Base-by-base conservation (phyloP, 23 tunicate genomes). In the Ciona savignyi region DNA sequence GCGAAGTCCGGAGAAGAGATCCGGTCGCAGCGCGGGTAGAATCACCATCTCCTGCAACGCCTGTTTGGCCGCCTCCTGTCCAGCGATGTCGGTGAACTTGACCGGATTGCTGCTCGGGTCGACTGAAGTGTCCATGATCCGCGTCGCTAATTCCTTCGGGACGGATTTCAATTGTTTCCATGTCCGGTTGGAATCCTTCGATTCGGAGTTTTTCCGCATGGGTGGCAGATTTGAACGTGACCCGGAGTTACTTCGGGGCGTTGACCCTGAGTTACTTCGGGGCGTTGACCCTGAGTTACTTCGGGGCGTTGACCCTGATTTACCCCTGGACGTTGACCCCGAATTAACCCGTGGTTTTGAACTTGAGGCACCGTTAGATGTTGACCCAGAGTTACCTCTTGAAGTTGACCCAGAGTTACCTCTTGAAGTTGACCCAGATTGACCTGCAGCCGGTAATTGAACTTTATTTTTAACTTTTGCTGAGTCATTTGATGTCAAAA, bases 11-110 rank as follows among this genome's bases (percentile, higher is more conserved):
- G 86, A 68, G 71, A 84, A 91, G 4, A 91, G 32, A 49, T 91
- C 97, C 4, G 97, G 97, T 35, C 97, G 60, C 3, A 91, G 71
- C 0, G 91, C 86, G 19, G 97, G 97, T 34, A 80, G 30, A 9
- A 91, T 91, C 15, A 91, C 97, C 48, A 70, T 91, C 70, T 91
- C 97, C 60, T 80, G 71, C 60, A 91, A 65, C 1, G 97, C 91
- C 66, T 91, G 78, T 64, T 91, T 91, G 3, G 97, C 97, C 2
- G 73, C 73, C 28, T 91, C 77, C 65, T 84, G 97, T 15, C 97
- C 97, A 6, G 86, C 83, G 22, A 91, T 70, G 65, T 91, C 97
- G 9, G 51, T 9, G 42, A 85, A 79, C 65, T 34, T 72, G 21
- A 78, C 70, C 22, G 61, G 11, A 48, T 85, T 79, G 23, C 51